These are phyloP conservation scores for Egretta garzetta DNA, from an alignment of 2,113 vertebrate genomes.

Conservation along the genomic window DNA sequence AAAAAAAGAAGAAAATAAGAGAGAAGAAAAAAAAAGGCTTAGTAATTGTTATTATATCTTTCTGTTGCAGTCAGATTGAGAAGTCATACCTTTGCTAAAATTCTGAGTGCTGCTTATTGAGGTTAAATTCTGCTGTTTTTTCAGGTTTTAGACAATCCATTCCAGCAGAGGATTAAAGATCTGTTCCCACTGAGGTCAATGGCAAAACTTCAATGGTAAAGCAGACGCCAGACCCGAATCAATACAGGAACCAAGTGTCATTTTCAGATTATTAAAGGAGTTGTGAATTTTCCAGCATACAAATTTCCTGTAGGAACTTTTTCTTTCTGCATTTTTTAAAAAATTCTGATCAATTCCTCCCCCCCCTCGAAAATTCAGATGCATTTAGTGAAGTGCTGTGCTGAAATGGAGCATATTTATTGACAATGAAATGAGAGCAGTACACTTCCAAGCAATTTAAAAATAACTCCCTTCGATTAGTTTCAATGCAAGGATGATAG, in stretches of 20 bases:
- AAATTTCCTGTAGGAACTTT: not conserved
- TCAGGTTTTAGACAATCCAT: not conserved
- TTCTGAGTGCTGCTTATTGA: not conserved
- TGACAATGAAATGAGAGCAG: constrained; percentile 69
- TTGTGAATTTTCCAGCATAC: not conserved
- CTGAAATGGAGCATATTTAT: constrained; percentile 66
- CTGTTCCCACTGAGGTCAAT: not conserved
- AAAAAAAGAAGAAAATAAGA: not conserved
- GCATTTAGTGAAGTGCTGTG: constrained; percentile 55
- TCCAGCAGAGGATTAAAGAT: not conserved
- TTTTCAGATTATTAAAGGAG: constrained; percentile 19
- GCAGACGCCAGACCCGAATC: not conserved
- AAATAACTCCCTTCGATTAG: constrained; percentile 69
- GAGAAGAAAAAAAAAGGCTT: not conserved
- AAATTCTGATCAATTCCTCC: not conserved
- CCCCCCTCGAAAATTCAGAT: constrained; percentile 6
- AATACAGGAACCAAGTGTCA: not conserved
- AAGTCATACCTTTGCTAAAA: not conserved
- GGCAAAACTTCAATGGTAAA: not conserved
- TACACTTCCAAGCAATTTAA: constrained; percentile 72
- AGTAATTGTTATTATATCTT: not conserved
- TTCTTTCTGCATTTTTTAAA: not conserved
- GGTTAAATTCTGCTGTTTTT: not conserved
- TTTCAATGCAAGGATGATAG: constrained; percentile 58
- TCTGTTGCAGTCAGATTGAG: not conserved